A percentile compares a stretch with the other conserved stretches of the same genome.
Conservation (phyloP, 2,797 vertebrate species). For the Arrhamphus sclerolepis region DNA sequence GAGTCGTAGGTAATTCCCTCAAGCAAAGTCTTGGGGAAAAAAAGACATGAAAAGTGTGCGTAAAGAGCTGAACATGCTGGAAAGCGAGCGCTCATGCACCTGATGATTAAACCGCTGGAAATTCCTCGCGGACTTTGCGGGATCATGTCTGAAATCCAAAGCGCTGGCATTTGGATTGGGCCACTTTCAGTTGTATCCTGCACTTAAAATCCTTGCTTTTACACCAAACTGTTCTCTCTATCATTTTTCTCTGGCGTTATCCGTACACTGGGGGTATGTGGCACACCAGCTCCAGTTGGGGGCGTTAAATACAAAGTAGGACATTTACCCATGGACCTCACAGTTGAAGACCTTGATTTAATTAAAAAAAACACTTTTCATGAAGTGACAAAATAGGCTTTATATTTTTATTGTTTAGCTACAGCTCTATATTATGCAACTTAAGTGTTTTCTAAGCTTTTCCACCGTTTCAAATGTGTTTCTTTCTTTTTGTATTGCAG, state of each 20-base stretch:
- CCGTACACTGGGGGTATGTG: neutral
- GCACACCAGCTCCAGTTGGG: slow-evolving; percentile 40
- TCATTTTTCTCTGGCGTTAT: too few species aligned
- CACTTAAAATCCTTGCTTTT: too few species aligned
- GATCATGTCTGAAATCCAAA: too few species aligned
- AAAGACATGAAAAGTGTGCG: neutral
- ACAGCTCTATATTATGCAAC: neutral
- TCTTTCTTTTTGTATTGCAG: slow-evolving; percentile 75
- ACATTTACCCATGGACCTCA: neutral
- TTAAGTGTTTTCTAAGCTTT: neutral
- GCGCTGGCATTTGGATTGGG: too few species aligned
- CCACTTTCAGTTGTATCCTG: too few species aligned
- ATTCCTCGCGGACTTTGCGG: too few species aligned
- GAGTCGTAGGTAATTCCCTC: neutral
- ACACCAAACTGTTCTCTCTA: too few species aligned
- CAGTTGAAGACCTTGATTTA: too few species aligned
- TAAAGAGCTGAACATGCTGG: too few species aligned
- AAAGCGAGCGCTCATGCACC: too few species aligned
- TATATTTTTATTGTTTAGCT: neutral
- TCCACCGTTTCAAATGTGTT: neutral
- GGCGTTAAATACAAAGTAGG: slow-evolving; percentile 32
- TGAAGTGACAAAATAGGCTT: neutral
- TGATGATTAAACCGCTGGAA: too few species aligned
- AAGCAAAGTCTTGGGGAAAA: neutral
- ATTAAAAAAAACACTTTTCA: too few species aligned